Evolutionary conservation across 2,888 invertebrate species (phyloP), one percentile per base, ranked within the genome.

Genomic region (Pyrrhia umbra): DNA sequence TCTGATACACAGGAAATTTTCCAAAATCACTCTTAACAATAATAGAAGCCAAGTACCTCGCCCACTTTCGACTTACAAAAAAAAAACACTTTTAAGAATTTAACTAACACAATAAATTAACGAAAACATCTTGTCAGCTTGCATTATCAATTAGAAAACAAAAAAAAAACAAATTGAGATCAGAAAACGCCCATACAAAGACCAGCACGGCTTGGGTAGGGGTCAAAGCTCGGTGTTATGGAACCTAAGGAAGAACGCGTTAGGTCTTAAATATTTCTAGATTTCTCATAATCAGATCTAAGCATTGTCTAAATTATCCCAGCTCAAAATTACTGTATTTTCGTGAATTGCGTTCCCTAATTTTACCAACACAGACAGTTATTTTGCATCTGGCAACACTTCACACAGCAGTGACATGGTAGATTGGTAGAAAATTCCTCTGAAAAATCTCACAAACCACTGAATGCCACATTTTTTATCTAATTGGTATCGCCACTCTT

Each of bases 151-250:
- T 72, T 63, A 82, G 60, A 71, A 80, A 84, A 85, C 80, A 83
- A 80, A 79, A 84, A 79, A 81, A 80, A 85, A 88, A 83, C 74
- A 77, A 83, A 80, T 77, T 92, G 93, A 93, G 93, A 93, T 93
- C 92, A 92, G 77, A 80, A 82, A 89, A 89, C 88, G 89, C 87
- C 90, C 91, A 90, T 90, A 93, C 92, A 91, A 90, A 89, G 72
- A 89, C 88, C 90, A 87, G 90, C 80, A 83, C 37, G 65, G 67
- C 68, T 74, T 55, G 66, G 67, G 56, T 78, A 47, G 37, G 56
- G 63, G 59, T 61, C 64, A 54, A 72, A 76, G 77, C 80, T 79
- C 80, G 62, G 72, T 72, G 46, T 43, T 37, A 66, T 49, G 54
- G 63, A 54, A 55, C 75, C 50, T 62, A 46, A 54, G 73, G 60